Percentiles rank a stretch among this genome's conserved stretches.
These are phyloP conservation scores for Phthorimaea operculella DNA, from an alignment of 1,140 invertebrate species.

Conservation along the genomic window DNA sequence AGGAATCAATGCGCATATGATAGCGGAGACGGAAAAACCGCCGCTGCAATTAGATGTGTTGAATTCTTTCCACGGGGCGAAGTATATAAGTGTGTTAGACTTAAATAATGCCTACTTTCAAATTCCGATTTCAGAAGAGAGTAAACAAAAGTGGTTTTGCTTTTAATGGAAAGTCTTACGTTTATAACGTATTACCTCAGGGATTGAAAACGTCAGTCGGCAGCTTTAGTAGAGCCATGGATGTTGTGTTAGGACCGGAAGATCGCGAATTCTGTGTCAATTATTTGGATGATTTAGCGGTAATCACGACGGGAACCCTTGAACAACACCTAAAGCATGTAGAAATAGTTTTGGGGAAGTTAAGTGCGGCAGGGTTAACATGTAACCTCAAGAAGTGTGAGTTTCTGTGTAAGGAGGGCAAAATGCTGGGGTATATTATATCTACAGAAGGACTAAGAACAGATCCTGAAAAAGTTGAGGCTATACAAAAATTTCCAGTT, in stretches of 20 bases:
- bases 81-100: slow-evolving; percentile 36
- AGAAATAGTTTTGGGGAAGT: slow-evolving; percentile 16
- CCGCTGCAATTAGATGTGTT: slow-evolving; percentile 29
- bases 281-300: slow-evolving; percentile 24
- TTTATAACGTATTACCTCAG: slow-evolving; percentile 38
- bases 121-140: slow-evolving; percentile 25
- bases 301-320: slow-evolving; percentile 20
- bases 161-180: slow-evolving; percentile 31
- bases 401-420: slow-evolving; percentile 26
- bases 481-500: slow-evolving; percentile 27
- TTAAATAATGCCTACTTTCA: slow-evolving; percentile 45
- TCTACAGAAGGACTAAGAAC: slow-evolving; percentile 29
- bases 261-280: slow-evolving; percentile 27
- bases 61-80: slow-evolving; percentile 22
- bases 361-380: slow-evolving; percentile 22
- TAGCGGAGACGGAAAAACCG: slow-evolving; percentile 19
- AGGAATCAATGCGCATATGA: not conserved
- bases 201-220: slow-evolving; percentile 39
- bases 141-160: slow-evolving; percentile 34
- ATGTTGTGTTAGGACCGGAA: slow-evolving; percentile 27
- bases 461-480: slow-evolving; percentile 31
- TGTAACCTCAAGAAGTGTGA: slow-evolving; percentile 29
- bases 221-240: slow-evolving; percentile 37
- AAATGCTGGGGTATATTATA: slow-evolving; percentile 34
- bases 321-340: slow-evolving; percentile 26